Base-by-base conservation (phyloP, 2,888 invertebrate species). In the Tinea pellionella region DNA sequence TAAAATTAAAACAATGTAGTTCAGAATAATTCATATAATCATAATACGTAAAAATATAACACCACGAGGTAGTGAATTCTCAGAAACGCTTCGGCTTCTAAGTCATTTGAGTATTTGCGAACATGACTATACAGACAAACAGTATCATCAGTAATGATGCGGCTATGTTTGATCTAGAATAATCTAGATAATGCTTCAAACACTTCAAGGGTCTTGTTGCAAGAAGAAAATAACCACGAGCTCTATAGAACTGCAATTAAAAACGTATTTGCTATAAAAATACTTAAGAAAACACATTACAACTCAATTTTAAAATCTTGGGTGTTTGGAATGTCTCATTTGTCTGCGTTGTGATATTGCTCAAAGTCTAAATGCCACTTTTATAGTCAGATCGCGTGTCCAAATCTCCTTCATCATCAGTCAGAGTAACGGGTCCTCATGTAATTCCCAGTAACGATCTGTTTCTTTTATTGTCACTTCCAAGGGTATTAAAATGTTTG, bases 391-490 rank as follows among this genome's bases (percentile, higher is more conserved):
- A 78, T 86, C 74, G 86, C 86, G 86, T 86, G 86, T 77, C 78
- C 73, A 68, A 62, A 65, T 66, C 63, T 74, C 69, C 69, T 86
- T 71, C 68, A 76, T 86, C 80, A 83, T 72, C 65, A 72, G 71
- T 70, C 65, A 71, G 72, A 74, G 71, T 78, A 81, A 80, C 78
- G 73, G 73, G 73, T 77, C 70, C 74, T 82, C 81, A 73, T 83
- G 85, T 84, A 80, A 84, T 83, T 81, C 80, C 76, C 71, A 77
- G 73, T 83, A 84, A 83, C 80, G 75, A 81, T 69, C 77, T 85
- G 81, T 82, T 84, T 81, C 71, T 53, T 53, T 80, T 76, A 78
- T 76, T 80, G 80, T 80, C 76, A 79, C 69, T 69, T 71, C 70
- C 70, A 70, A 69, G 68, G 24, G 19, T 62, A 65, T 63, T 69